Percentiles rank a stretch among this genome's conserved stretches.
Evolutionary conservation across 2,888 invertebrate genomes (phyloP).

Genomic region (Nycteola revayana): DNA sequence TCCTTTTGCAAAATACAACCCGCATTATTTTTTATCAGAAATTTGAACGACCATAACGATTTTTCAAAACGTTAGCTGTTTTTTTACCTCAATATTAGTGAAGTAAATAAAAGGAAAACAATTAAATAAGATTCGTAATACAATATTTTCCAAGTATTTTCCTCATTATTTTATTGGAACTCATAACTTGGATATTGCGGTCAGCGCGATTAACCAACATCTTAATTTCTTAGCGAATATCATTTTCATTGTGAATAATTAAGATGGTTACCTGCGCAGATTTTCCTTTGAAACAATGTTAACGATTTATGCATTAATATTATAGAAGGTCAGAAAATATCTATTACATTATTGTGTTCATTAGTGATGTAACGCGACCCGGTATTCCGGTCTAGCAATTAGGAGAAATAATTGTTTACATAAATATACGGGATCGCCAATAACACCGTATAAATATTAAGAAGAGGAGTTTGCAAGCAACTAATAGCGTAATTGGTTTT

Average conservation of each 20-base stretch:
- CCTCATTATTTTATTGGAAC: constrained; percentile 18
- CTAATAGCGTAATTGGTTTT: constrained; percentile 70
- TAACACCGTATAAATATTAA: constrained; percentile 65
- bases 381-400: constrained; percentile 64
- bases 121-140: constrained; percentile 8
- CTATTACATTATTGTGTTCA: constrained; percentile 75
- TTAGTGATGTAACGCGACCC: constrained; percentile 66
- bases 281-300: constrained; percentile 46
- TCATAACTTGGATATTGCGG: constrained; percentile 10
- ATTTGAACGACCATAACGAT: no score
- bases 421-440: constrained; percentile 64
- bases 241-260: constrained; percentile 24
- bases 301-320: constrained; percentile 50
- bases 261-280: constrained; percentile 26
- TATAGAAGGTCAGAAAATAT: constrained; percentile 72
- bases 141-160: constrained; percentile 21
- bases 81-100: background rate
- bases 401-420: constrained; percentile 74
- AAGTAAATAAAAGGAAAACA: constrained; percentile 9
- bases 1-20: no score
- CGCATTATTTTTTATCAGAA: no score
- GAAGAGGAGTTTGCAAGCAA: constrained; percentile 58
- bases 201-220: constrained; percentile 19
- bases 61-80: no score
- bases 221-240: constrained; percentile 5